These are phyloP conservation scores for Hyposoter dolosus DNA, from an alignment of 2,888 invertebrate species.

Conservation along the genomic window DNA sequence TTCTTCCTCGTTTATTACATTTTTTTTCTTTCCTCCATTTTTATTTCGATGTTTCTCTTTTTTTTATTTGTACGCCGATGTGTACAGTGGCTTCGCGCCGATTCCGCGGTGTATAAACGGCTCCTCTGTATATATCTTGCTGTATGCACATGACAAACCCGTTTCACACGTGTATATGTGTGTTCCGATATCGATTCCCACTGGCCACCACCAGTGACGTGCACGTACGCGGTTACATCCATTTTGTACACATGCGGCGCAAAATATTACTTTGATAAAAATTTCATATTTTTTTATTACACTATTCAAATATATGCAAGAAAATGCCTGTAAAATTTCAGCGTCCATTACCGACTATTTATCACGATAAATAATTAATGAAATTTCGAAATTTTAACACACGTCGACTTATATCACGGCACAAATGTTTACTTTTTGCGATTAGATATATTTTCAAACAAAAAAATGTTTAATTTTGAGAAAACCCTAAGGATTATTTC, in stretches of 20 bases:
- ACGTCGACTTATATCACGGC: too few relatives aligned
- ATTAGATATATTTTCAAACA: too few relatives aligned
- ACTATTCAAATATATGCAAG: too few relatives aligned
- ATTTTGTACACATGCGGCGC: too few relatives aligned
- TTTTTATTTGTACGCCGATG: constrained; percentile 18
- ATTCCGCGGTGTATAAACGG: constrained; percentile 68
- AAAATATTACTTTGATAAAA: background rate
- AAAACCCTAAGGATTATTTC: too few relatives aligned
- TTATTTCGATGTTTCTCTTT: background rate
- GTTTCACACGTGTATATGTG: background rate
- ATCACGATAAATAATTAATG: too few relatives aligned
- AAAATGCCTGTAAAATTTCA: too few relatives aligned
- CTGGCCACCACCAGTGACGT: constrained; percentile 2
- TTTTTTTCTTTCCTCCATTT: constrained; percentile 10
- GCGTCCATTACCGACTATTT: too few relatives aligned
- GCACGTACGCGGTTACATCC: background rate
- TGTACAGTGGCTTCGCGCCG: constrained; percentile 51
- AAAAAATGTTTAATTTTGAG: too few relatives aligned
- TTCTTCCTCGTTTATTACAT: constrained; percentile 32
- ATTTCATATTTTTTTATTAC: too few relatives aligned
- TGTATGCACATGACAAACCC: background rate
- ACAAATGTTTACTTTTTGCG: too few relatives aligned
- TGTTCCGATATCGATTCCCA: constrained; percentile 33
- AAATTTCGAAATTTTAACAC: too few relatives aligned
- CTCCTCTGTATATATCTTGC: constrained; percentile 58